phyloP scores from a whole-genome alignment of 2,797 vertebrate species.

The Rhinatrema bivittatum region DNA sequence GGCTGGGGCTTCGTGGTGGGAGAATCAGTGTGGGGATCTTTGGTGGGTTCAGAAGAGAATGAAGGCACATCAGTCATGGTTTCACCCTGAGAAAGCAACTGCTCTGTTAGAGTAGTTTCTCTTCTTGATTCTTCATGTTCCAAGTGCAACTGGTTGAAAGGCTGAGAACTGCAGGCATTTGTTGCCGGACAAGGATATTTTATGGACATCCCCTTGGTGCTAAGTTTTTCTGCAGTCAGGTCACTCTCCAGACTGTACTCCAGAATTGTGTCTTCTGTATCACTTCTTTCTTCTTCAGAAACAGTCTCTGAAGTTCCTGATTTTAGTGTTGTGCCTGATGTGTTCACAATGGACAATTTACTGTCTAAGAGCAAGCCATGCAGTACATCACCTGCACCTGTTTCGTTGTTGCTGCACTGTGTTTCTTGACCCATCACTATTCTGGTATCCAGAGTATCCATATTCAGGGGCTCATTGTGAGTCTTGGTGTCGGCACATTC shows the following conservation, averaged over 20 bases:
- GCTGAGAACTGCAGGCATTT: constrained; percentile 23
- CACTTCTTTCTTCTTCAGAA: not conserved
- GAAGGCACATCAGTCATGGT: constrained; percentile 67
- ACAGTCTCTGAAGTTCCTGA: constrained; percentile 6
- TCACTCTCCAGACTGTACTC: constrained; percentile 45
- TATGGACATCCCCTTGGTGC: constrained; percentile 23
- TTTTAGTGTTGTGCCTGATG: constrained; percentile 24
- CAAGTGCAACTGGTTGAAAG: constrained; percentile 2
- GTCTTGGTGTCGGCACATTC: constrained; percentile 15
- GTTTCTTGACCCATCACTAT: constrained; percentile 93
- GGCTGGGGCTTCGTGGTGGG: constrained; percentile 32
- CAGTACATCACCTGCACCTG: constrained; percentile 27
- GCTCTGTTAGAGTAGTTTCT: constrained; percentile 21
- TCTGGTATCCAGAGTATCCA: constrained; percentile 67
- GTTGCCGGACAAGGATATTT: constrained; percentile 19
- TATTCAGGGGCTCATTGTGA: constrained; percentile 52
- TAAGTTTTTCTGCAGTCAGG: constrained; percentile 5
- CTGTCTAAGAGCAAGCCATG: constrained; percentile 1
- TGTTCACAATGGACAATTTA: constrained; percentile 11
- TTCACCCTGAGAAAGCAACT: constrained; percentile 66
- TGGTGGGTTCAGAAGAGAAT: constrained; percentile 63
- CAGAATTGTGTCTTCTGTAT: constrained; percentile 16
- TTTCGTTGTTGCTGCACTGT: constrained; percentile 52
- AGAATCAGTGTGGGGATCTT: constrained; percentile 9
- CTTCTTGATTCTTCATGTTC: constrained; percentile 16